phyloP scores from a whole-genome alignment of 2,113 vertebrate species.

The Lophotis ruficrista region DNA sequence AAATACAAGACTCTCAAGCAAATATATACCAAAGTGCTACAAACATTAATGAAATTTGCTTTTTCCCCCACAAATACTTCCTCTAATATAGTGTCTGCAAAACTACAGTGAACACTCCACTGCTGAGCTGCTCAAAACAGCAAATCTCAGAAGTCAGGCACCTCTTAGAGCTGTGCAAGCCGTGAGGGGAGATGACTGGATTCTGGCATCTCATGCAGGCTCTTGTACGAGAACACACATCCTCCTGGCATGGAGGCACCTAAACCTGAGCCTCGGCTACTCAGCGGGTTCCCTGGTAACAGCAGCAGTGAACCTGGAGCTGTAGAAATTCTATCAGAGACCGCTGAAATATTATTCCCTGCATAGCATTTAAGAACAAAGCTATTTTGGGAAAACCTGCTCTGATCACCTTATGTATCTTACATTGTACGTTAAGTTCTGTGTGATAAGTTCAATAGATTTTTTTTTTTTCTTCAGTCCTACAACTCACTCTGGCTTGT shows the following conservation, averaged over 20 bases:
- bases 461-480: neutral
- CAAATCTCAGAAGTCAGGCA: neutral
- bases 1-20: neutral
- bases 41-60: neutral
- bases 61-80: neutral
- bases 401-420: neutral
- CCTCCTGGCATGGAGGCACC: neutral
- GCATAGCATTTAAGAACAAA: neutral
- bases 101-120: neutral
- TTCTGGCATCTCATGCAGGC: fast-evolving
- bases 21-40: neutral
- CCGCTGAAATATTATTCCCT: neutral
- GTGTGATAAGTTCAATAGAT: neutral
- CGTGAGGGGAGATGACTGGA: neutral
- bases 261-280: neutral
- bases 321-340: neutral
- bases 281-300: neutral
- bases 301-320: neutral
- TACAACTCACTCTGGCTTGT: constrained; percentile 81
- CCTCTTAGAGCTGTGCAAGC: neutral
- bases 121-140: neutral
- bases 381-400: constrained; percentile 22
- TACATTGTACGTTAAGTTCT: neutral
- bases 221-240: neutral
- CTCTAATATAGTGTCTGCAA: neutral